Conservation (phyloP, 2,888 invertebrate genomes). For the Eupithecia insigniata region DNA sequence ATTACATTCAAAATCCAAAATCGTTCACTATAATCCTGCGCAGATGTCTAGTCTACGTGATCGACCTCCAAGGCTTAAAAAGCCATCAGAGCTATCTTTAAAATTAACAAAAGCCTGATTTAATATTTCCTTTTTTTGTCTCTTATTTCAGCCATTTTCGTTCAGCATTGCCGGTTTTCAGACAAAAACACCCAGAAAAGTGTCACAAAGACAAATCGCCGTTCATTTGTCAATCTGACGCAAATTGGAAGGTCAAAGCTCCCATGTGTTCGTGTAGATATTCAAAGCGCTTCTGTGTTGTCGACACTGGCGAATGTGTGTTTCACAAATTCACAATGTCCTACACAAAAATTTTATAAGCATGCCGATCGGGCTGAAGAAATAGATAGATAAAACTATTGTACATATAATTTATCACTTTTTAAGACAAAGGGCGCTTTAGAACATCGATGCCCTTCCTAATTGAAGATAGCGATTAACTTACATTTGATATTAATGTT, state of each 20-base stretch:
- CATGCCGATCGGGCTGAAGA: no score
- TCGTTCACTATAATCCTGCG: no score
- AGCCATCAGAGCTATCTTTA: not conserved
- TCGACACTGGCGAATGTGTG: not conserved
- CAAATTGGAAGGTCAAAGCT: not conserved
- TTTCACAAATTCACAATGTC: not conserved
- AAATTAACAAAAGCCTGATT: not conserved
- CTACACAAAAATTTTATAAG: not conserved
- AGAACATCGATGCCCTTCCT: no score
- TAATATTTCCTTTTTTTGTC: not conserved
- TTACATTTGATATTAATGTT: no score
- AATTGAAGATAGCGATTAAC: no score
- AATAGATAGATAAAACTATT: no score
- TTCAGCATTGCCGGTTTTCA: not conserved
- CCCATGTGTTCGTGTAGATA: not conserved
- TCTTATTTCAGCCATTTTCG: not conserved
- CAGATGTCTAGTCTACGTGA: no score
- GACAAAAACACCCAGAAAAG: not conserved
- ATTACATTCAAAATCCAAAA: no score
- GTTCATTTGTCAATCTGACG: not conserved
- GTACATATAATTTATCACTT: no score
- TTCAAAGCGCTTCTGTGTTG: not conserved
- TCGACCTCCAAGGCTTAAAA: no score
- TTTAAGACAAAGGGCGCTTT: no score
- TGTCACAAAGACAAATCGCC: not conserved